Conservation (phyloP, 2,888 invertebrate species). For the Dysmachus trigonus region DNA sequence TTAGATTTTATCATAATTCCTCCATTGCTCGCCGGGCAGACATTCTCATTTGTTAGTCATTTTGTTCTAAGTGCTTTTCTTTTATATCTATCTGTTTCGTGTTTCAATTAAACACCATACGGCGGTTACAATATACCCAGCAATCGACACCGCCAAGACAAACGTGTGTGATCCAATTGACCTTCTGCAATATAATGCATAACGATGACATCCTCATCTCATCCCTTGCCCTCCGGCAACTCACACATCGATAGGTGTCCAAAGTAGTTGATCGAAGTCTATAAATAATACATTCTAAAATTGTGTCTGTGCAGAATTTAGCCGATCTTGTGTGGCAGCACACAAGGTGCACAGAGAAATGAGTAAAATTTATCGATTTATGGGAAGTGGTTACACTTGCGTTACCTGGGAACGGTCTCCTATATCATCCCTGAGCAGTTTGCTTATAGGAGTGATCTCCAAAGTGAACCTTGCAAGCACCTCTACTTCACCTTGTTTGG, state of each 20-base stretch:
- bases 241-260: not conserved
- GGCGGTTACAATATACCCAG: not conserved
- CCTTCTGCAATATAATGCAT: slow-evolving; percentile 20
- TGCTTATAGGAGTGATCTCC: slow-evolving; percentile 13
- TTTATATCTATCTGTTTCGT: not conserved
- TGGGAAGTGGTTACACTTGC: slow-evolving; percentile 38
- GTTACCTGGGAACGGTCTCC: slow-evolving; percentile 18
- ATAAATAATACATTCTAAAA: slow-evolving; percentile 30
- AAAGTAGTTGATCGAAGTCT: slow-evolving; percentile 26
- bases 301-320: not conserved
- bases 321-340: slow-evolving; percentile 7
- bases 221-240: not conserved
- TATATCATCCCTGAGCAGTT: slow-evolving; percentile 28
- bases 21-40: not conserved
- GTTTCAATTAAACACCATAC: slow-evolving; percentile 19
- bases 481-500: not conserved
- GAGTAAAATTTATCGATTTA: slow-evolving; percentile 39
- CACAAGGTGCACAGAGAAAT: slow-evolving; percentile 7
- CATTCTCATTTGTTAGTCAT: not conserved
- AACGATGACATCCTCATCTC: slow-evolving; percentile 15
- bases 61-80: not conserved
- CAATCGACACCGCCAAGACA: slow-evolving; percentile 14
- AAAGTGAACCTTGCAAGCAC: not conserved
- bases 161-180: slow-evolving; percentile 38
- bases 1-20: slow-evolving; percentile 36